A percentile compares a stretch with the other conserved stretches of the same genome.
These are phyloP conservation scores for Acronicta leporina DNA, from an alignment of 2,888 invertebrate species.

Conservation along the genomic window DNA sequence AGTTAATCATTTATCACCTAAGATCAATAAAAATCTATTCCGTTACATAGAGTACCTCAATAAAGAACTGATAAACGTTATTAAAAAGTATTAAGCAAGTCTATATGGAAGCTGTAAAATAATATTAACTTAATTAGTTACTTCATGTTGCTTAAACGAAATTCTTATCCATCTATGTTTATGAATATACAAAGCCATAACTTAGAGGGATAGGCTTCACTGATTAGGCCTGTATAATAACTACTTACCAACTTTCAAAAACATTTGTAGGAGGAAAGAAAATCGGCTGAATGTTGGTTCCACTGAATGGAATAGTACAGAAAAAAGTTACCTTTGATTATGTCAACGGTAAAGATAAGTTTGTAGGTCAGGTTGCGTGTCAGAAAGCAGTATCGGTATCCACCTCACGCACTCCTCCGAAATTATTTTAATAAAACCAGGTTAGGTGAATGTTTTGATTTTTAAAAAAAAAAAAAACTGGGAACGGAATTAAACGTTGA, in stretches of 20 bases:
- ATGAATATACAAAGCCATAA: conserved; percentile 74
- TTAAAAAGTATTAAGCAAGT: conserved; percentile 36
- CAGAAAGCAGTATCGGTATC: conserved; percentile 75
- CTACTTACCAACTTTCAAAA: conserved; percentile 36
- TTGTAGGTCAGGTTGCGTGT: conserved; percentile 76
- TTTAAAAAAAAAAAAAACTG: conserved; percentile 62
- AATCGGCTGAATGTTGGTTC: conserved; percentile 29
- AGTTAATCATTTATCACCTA: conserved; percentile 1
- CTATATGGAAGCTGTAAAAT: conserved; percentile 54
- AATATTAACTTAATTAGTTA: conserved; percentile 70
- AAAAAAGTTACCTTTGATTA: conserved; percentile 47
- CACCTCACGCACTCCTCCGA: conserved; percentile 84
- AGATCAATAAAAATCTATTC: conserved; percentile 6
- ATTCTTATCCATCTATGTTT: conserved; percentile 74
- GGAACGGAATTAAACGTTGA: conserved; percentile 58
- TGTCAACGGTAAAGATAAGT: conserved; percentile 60
- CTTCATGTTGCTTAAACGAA: conserved; percentile 69
- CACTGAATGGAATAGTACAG: conserved; percentile 46
- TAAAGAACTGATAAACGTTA: conserved; percentile 29
- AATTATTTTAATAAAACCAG: conserved; percentile 88
- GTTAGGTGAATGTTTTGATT: conserved; percentile 82
- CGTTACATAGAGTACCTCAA: too few relatives aligned
- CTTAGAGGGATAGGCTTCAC: conserved; percentile 78
- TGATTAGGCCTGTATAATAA: conserved; percentile 79
- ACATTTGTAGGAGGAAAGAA: conserved; percentile 10